A percentile compares a stretch with the other conserved stretches of the same genome.
Conservation (phyloP, 2,888 invertebrate genomes). For the Anorthoa munda region DNA sequence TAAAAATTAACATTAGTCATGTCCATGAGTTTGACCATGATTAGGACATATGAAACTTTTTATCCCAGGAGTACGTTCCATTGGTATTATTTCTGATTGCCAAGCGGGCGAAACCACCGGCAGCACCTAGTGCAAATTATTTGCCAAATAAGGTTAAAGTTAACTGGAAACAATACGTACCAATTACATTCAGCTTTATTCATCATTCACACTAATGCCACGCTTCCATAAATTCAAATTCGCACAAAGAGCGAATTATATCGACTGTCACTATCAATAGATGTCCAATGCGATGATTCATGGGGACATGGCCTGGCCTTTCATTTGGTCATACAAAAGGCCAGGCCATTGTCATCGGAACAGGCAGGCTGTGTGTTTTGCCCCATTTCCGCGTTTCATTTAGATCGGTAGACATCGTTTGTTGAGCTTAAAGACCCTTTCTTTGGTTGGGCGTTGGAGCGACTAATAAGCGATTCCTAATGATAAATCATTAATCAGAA, state of each 20-base stretch:
- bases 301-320: conserved; percentile 16
- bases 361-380: conserved; percentile 13
- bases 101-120: no score
- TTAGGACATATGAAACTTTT: no score
- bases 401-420: conserved; percentile 12
- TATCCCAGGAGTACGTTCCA: no score
- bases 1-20: no score
- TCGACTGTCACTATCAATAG: conserved; percentile 31
- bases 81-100: no score
- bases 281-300: conserved; percentile 24
- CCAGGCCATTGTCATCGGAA: conserved; percentile 32
- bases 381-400: conserved; percentile 13
- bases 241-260: conserved; percentile 27
- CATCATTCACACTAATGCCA: neutral
- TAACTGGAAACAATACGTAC: neutral
- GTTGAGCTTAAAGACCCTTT: conserved; percentile 4
- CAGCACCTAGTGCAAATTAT: no score
- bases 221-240: conserved; percentile 16
- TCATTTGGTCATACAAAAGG: conserved; percentile 23
- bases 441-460: neutral
- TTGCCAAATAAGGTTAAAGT: no score
- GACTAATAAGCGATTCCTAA: neutral
- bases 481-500: no score
- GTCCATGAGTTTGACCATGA: no score
- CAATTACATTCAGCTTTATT: neutral